Conservation (phyloP, 2,888 invertebrate genomes). For the Heliconius aoede region DNA sequence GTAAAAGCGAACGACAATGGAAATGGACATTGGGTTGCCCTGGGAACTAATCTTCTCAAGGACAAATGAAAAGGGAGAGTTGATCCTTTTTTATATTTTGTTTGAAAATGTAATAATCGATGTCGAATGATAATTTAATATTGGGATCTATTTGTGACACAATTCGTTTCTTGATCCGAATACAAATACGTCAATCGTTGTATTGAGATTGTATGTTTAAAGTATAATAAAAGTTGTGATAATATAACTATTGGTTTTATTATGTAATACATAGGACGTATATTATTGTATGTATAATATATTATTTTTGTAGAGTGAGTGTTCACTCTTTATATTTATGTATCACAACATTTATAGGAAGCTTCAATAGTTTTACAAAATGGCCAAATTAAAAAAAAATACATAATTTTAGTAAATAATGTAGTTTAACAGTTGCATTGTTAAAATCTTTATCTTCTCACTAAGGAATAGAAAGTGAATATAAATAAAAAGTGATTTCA, state of each 20-base stretch:
- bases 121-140: slow-evolving; percentile 15
- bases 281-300: too few relatives aligned
- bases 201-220: neutral
- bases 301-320: too few relatives aligned
- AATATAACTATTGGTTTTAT: too few relatives aligned
- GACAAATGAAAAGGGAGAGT: slow-evolving; percentile 42
- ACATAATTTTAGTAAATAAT: neutral
- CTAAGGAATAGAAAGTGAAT: slow-evolving; percentile 4
- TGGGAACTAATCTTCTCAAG: slow-evolving; percentile 58
- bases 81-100: slow-evolving; percentile 39
- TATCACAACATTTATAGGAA: neutral
- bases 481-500: neutral
- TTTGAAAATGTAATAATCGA: slow-evolving; percentile 36
- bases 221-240: neutral
- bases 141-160: slow-evolving; percentile 14
- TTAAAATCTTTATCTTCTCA: neutral
- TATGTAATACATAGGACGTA: too few relatives aligned
- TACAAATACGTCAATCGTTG: neutral
- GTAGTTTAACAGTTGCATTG: neutral
- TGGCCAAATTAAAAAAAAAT: neutral
- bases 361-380: neutral
- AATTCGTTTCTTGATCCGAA: neutral
- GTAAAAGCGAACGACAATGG: slow-evolving; percentile 60
- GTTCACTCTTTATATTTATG: neutral
- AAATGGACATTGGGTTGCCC: slow-evolving; percentile 55